Base-by-base conservation (phyloP, 2,113 vertebrate species). In the Tragelaphus imberbis region DNA sequence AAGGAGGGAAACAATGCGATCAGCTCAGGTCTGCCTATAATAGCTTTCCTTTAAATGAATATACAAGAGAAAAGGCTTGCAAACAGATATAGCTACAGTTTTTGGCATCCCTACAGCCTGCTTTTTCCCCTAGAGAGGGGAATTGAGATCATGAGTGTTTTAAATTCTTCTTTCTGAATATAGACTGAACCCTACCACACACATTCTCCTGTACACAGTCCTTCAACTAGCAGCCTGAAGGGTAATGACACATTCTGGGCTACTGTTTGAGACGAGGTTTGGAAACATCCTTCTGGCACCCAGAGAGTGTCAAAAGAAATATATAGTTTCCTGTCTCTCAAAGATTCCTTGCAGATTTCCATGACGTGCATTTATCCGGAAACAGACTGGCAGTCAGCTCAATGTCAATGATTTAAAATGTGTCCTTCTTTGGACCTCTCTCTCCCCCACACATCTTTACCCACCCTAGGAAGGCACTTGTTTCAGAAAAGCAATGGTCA, bases 311-410 rank as follows among this genome's bases (percentile, higher is more conserved):
- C 84, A 88, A 94, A 92, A 71, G 84, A 28, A 63, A 88, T 88
- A 27, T 3, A 96, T 92, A 11, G 5, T 71, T 98, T 98, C 88
- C 97, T 98, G 59, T 40, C 97, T 98, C 96, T 97, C 98, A 98
- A 79, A 97, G 98, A 98, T 96, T 97, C 98, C 96, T 97, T 97
- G 98, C 96, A 95, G 95, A 95, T 98, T 98, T 98, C 98, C 97
- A 89, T 98, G 98, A 97, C 97, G 96, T 92, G 96, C 91, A 98
- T 98, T 98, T 98, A 98, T 98, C 95, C 95, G 25, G 90, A 98
- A 98, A 97, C 97, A 97, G 98, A 98, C 90, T 97, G 97, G 98
- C 96, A 98, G 95, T 68, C 33, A 98, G 95, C 28, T 59, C 88
- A 95, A 94, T 98, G 98, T 97, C 98, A 96, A 53, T 90, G 90